These are phyloP conservation scores for Lamprotornis superbus DNA, from an alignment of 2,113 vertebrate genomes.

Conservation along the genomic window DNA sequence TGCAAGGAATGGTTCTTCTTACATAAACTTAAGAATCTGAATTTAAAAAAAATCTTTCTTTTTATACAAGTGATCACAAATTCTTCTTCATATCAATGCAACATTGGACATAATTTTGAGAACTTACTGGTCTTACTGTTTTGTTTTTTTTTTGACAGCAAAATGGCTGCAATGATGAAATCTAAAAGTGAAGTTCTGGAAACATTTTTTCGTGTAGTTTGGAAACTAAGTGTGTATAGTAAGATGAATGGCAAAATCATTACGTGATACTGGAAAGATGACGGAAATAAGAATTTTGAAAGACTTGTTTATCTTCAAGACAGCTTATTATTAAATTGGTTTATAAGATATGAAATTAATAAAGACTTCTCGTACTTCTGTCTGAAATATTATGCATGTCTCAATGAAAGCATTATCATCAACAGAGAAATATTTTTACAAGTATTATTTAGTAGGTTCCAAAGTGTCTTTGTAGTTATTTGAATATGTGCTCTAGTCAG, in stretches of 20 bases:
- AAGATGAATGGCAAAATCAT: not conserved
- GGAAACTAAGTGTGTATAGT: not conserved
- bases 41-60: not conserved
- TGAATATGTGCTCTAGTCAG: not conserved
- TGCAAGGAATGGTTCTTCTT: not conserved
- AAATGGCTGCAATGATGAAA: not conserved
- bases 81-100: not conserved
- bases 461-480: not conserved
- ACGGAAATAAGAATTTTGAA: not conserved
- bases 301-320: not conserved
- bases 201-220: not conserved
- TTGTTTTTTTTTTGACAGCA: not conserved
- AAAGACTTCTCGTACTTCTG: not conserved
- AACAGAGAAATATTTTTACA: not conserved
- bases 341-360: not conserved
- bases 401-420: not conserved
- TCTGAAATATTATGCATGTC: not conserved
- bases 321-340: not conserved
- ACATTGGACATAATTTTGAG: fast-evolving
- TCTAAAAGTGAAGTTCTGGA: not conserved
- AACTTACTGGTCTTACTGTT: not conserved
- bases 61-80: not conserved
- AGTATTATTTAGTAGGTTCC: not conserved
- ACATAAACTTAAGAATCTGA: not conserved
- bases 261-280: not conserved